Percentiles rank a stretch among this genome's conserved stretches.
Conservation (phyloP, 2,797 vertebrate genomes). For the Stomatorhinus walkeri region DNA sequence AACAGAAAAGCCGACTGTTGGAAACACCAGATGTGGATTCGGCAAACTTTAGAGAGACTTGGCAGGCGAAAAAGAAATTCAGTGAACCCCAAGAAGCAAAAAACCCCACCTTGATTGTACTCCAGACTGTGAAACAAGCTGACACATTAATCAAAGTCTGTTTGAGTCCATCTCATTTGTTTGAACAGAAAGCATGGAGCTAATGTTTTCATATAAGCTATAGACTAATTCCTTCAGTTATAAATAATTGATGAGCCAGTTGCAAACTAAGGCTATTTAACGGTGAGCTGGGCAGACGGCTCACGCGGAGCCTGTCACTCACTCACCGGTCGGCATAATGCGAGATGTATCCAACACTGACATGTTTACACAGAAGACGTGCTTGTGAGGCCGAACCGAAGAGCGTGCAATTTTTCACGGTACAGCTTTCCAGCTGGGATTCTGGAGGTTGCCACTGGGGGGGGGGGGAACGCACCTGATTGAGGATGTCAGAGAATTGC, state of each 20-base stretch:
- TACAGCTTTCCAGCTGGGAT: background rate
- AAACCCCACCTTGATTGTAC: background rate
- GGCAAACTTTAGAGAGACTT: background rate
- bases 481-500: slow-evolving; percentile 83
- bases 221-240: slow-evolving; percentile 26
- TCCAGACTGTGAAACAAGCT: background rate
- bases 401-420: slow-evolving; percentile 34
- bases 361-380: slow-evolving; percentile 44
- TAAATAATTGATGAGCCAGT: slow-evolving; percentile 44
- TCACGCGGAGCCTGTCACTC: slow-evolving; percentile 45
- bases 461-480: slow-evolving; percentile 62
- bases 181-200: background rate
- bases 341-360: slow-evolving; percentile 47
- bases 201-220: slow-evolving; percentile 42
- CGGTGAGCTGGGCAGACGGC: slow-evolving; percentile 46
- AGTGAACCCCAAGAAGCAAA: background rate
- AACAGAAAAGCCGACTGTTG: background rate
- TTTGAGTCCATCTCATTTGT: background rate
- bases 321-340: slow-evolving; percentile 17
- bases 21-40: background rate
- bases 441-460: background rate
- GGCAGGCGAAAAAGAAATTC: background rate
- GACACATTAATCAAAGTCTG: background rate
- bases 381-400: slow-evolving; percentile 47
- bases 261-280: slow-evolving; percentile 52